Conservation (phyloP, 2,113 vertebrate species). For the Kryptolebias marmoratus region DNA sequence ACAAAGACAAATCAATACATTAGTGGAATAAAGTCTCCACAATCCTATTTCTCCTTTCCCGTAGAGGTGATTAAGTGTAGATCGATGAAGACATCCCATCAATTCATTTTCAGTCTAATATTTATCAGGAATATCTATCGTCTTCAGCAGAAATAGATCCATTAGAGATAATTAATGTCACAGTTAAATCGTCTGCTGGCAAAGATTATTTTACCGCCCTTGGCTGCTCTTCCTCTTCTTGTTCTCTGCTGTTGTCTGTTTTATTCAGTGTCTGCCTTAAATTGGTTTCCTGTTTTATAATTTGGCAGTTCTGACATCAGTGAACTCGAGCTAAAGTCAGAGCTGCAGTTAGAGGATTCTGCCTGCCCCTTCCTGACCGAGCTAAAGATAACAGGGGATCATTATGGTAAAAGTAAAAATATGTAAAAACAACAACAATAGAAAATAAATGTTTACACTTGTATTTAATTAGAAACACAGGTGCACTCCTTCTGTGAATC, state of each 20-base stretch:
- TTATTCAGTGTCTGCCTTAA: slow-evolving; percentile 4
- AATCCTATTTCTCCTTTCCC: neutral
- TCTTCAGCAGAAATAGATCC: slow-evolving; percentile 34
- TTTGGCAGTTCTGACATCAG: neutral
- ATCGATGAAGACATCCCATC: slow-evolving; percentile 13
- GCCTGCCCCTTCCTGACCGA: neutral
- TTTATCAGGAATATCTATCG: slow-evolving; percentile 4
- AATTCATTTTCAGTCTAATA: neutral
- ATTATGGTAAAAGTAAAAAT: no score
- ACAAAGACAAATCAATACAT: no score
- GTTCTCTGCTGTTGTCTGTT: neutral
- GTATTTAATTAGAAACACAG: slow-evolving; percentile 3
- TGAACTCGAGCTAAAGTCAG: neutral
- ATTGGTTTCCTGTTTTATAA: slow-evolving; percentile 5
- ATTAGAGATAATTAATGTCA: slow-evolving; percentile 49
- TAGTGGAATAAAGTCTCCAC: neutral
- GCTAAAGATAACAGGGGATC: neutral
- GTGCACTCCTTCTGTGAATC: slow-evolving; percentile 2
- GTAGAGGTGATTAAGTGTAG: slow-evolving; percentile 6
- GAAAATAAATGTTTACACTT: neutral
- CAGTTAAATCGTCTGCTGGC: slow-evolving; percentile 26
- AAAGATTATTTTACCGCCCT: slow-evolving; percentile 20
- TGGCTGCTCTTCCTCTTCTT: neutral
- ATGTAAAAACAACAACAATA: neutral
- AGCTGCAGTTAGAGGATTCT: neutral